Evolutionary conservation across 2,113 vertebrate species (phyloP).

Genomic region (Pollachius pollachius): DNA sequence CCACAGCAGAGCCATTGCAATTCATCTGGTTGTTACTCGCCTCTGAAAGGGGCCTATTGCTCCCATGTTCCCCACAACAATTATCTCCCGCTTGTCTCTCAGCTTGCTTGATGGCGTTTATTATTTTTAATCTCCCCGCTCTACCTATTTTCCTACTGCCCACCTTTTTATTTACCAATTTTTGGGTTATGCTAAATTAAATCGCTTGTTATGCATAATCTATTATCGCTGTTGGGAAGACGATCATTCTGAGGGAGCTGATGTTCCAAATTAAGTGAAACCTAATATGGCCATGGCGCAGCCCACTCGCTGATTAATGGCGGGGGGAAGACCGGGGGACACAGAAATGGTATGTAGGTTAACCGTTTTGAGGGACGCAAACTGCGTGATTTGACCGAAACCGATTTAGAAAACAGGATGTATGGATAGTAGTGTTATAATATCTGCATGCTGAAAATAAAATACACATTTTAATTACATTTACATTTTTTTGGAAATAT

Average conservation of each 20-base stretch:
- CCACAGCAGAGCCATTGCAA: conserved; percentile 54
- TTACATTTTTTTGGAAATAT: neutral
- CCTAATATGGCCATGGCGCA: conserved; percentile 74
- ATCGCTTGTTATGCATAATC: conserved; percentile 85
- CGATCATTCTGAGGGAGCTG: conserved; percentile 90
- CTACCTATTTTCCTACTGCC: conserved; percentile 61
- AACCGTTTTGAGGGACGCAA: conserved; percentile 30
- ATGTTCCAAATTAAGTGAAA: conserved; percentile 92
- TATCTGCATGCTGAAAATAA: too few relatives aligned
- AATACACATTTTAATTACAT: too few relatives aligned
- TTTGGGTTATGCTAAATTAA: conserved; percentile 70
- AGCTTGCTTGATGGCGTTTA: conserved; percentile 52
- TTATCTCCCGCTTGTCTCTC: conserved; percentile 83
- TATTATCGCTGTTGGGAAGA: conserved; percentile 86
- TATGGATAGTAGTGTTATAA: too few relatives aligned
- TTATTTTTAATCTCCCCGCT: conserved; percentile 39
- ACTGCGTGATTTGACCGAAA: conserved; percentile 19
- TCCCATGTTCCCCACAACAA: conserved; percentile 81
- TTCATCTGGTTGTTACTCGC: conserved; percentile 67
- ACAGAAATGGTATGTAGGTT: conserved; percentile 64
- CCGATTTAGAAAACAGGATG: too few relatives aligned
- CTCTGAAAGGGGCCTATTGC: conserved; percentile 64
- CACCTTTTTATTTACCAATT: conserved; percentile 36
- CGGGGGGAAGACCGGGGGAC: conserved; percentile 59
- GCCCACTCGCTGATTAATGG: conserved; percentile 91